These are phyloP conservation scores for Ictalurus punctatus DNA, from an alignment of 2,113 vertebrate genomes.

Conservation along the genomic window DNA sequence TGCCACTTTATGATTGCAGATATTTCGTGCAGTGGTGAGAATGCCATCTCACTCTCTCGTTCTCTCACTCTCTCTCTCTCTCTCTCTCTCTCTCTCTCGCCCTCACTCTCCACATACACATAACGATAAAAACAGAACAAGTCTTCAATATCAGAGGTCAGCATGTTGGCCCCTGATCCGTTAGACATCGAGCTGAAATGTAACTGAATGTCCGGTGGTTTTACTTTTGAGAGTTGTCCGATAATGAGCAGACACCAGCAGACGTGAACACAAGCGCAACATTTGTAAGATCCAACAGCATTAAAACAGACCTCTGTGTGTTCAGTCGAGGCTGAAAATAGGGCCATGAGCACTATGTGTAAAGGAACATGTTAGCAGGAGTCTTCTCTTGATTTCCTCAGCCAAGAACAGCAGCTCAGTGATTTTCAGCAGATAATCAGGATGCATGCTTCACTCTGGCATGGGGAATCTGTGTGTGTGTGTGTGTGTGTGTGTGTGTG, in stretches of 20 bases:
- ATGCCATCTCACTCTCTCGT: neutral
- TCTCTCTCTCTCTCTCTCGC: neutral
- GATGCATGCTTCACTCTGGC: constrained; percentile 10
- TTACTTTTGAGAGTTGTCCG: neutral
- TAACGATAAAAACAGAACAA: neutral
- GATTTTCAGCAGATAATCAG: constrained; percentile 8
- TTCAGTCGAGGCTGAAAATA: neutral
- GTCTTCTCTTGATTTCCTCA: constrained; percentile 20
- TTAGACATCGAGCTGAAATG: neutral
- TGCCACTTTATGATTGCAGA: neutral
- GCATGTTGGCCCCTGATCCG: neutral
- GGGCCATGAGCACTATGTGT: neutral
- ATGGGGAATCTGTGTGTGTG: constrained; percentile 12
- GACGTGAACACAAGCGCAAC: neutral
- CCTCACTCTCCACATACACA: neutral
- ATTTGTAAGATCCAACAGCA: neutral
- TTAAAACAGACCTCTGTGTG: neutral
- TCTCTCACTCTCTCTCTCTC: too few relatives aligned
- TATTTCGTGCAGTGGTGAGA: neutral
- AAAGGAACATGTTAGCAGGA: neutral
- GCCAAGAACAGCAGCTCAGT: constrained; percentile 13
- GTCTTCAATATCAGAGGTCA: neutral
- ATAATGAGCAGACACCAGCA: neutral
- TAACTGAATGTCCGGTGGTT: neutral
- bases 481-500: neutral